These are phyloP conservation scores for Intellagama lesueurii DNA, from an alignment of 2,797 vertebrate species.

Conservation along the genomic window DNA sequence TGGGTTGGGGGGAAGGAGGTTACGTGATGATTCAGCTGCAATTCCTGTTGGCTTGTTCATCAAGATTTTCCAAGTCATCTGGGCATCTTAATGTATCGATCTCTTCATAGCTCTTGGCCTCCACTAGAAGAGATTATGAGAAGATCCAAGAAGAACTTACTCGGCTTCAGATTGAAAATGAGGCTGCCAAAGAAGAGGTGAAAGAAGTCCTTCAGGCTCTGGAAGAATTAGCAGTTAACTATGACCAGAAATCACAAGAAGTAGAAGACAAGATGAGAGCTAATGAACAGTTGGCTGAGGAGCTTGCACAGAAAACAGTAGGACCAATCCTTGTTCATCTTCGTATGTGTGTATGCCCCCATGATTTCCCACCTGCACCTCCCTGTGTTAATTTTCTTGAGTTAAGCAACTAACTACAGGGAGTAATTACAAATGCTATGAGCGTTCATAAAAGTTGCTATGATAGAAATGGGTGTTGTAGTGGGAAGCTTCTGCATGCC, in stretches of 20 bases:
- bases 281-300: conserved; percentile 89
- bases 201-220: conserved; percentile 97
- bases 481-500: not conserved
- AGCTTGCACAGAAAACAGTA: conserved; percentile 90
- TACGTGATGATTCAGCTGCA: not conserved
- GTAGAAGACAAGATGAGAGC: conserved; percentile 88
- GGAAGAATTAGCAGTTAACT: conserved; percentile 97
- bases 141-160: conserved; percentile 92
- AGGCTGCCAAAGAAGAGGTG: conserved; percentile 93
- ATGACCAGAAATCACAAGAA: conserved; percentile 97
- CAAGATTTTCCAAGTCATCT: not conserved
- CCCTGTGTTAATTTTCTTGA: not conserved
- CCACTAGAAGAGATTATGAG: conserved; percentile 88
- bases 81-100: not conserved
- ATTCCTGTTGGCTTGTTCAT: not conserved
- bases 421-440: not conserved
- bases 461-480: not conserved
- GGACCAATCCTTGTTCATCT: conserved; percentile 36
- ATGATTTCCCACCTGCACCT: not conserved
- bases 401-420: not conserved
- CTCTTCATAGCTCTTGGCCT: conserved; percentile 84
- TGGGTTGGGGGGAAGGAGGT: too few species aligned
- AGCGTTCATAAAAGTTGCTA: not conserved
- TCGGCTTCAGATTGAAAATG: conserved; percentile 89
- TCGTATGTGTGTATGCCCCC: not conserved